phyloP scores from a whole-genome alignment of 2,888 invertebrate species.

The Eurytoma adleriae region DNA sequence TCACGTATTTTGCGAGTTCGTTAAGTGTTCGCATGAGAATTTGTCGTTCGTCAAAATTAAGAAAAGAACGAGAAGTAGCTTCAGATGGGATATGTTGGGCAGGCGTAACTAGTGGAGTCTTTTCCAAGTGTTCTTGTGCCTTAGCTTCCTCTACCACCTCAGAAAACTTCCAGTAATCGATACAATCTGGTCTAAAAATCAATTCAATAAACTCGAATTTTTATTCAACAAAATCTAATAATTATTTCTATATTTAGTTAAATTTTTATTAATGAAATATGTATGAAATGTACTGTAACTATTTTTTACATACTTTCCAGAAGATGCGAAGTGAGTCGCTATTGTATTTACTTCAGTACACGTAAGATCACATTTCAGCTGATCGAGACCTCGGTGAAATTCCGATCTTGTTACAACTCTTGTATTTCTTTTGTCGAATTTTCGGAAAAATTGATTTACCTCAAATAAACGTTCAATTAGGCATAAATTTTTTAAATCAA shows the following conservation, averaged over 20 bases:
- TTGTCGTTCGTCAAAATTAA: constrained; percentile 85
- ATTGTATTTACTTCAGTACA: constrained; percentile 84
- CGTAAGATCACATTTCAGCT: constrained; percentile 82
- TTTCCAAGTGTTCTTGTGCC: constrained; percentile 81
- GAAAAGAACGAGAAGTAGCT: constrained; percentile 81
- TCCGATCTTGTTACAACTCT: constrained; percentile 81
- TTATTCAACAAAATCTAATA: not conserved
- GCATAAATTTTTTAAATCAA: no score
- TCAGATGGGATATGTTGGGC: constrained; percentile 83
- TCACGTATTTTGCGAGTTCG: constrained; percentile 82
- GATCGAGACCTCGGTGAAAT: constrained; percentile 84
- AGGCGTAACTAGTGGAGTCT: constrained; percentile 83
- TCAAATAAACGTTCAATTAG: constrained; percentile 65
- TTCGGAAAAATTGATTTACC: constrained; percentile 82
- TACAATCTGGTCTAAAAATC: constrained; percentile 59
- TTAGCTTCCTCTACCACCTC: constrained; percentile 84
- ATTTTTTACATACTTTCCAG: constrained; percentile 61
- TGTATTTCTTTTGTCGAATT: constrained; percentile 82
- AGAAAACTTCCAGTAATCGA: constrained; percentile 83
- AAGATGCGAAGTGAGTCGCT: constrained; percentile 80
- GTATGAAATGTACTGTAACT: not conserved
- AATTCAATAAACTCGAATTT: not conserved
- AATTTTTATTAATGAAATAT: no score
- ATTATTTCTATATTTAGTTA: no score
- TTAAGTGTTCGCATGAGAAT: constrained; percentile 82